Evolutionary conservation across 2,113 vertebrate species (phyloP), one percentile per base, ranked within the genome.

Genomic region (Mohoua ochrocephala): DNA sequence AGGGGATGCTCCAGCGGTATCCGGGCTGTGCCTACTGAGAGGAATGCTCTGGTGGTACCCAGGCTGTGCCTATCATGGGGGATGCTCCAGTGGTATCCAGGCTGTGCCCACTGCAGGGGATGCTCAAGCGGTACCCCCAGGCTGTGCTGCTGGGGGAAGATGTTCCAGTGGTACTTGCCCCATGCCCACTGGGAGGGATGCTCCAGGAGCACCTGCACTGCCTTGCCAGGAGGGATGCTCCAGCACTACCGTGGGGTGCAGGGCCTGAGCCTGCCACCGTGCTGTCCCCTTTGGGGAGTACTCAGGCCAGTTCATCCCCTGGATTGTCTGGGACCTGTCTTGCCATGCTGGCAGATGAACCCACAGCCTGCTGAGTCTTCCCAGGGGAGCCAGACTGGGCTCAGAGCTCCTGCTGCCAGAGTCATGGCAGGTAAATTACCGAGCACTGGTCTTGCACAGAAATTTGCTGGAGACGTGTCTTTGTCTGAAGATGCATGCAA

Each of bases 31-130:
- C n/a, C 26, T 11, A 9, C 11, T 28, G 16, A 7, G 35, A 35
- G 35, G 26, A 6, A 39, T 41, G 37, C 37, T 41, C 26, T 3
- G 6, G 37, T 41, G 60, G 37, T 41, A 41, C 18, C 37, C 27
- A 35, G 53, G 18, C 30, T 54, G 19, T 37, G 26, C 13, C 1
- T 7, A 54, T 31, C 1, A 2, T 2, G 2, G 26, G 4, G n/a
- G n/a, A 15, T 60, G 23, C 23, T 60, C n/a, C 7, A 11, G n/a
- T 37, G 57, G 35, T 26, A 60, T 15, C n/a, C 10, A 24, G 33
- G 22, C n/a, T 59, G 6, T 41, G 28, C 11, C 2, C 1, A 6
- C 3, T 13, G 2, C 1, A 2, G 26, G 4, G 10, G 18, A 37
- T 31, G 24, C 7, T 65, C 15, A 2, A 4, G 31, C 13, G 24